Evolutionary conservation across 1,140 invertebrate genomes (phyloP).

Genomic region (Cydia pomonella): DNA sequence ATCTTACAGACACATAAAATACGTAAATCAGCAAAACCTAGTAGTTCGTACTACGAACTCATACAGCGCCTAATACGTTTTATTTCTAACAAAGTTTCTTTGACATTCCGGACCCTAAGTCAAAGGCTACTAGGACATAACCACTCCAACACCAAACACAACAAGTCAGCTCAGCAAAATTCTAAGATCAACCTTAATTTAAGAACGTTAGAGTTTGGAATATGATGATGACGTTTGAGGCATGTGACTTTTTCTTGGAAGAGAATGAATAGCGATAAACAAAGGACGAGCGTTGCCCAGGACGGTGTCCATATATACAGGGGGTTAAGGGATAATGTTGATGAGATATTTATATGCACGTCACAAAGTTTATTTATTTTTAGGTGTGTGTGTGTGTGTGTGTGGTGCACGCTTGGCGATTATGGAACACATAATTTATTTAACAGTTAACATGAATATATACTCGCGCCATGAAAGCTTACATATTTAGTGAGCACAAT

Average conservation of each 20-base stretch:
- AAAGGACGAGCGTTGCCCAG: constrained; percentile 21
- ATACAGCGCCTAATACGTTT: constrained; percentile 3
- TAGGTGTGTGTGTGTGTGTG: too few species aligned
- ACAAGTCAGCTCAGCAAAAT: background rate
- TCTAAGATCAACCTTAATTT: background rate
- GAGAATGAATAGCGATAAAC: constrained; percentile 1
- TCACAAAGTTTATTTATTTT: background rate
- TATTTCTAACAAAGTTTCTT: background rate
- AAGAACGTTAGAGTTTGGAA: background rate
- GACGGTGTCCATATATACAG: constrained; percentile 6
- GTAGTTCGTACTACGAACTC: too few species aligned
- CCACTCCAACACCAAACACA: background rate
- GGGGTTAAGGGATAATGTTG: background rate
- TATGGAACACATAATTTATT: too few species aligned
- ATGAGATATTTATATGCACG: background rate
- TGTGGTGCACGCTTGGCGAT: too few species aligned
- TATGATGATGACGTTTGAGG: background rate
- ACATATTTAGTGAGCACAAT: too few species aligned
- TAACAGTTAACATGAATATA: too few species aligned
- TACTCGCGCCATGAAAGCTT: too few species aligned
- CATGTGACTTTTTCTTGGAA: background rate
- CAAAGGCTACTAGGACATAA: constrained; percentile 3
- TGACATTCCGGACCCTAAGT: constrained; percentile 19
- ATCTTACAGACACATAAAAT: too few species aligned
- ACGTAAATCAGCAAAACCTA: too few species aligned